Evolutionary conservation across 2,888 invertebrate genomes (phyloP).

Genomic region (Polyommatus icarus): DNA sequence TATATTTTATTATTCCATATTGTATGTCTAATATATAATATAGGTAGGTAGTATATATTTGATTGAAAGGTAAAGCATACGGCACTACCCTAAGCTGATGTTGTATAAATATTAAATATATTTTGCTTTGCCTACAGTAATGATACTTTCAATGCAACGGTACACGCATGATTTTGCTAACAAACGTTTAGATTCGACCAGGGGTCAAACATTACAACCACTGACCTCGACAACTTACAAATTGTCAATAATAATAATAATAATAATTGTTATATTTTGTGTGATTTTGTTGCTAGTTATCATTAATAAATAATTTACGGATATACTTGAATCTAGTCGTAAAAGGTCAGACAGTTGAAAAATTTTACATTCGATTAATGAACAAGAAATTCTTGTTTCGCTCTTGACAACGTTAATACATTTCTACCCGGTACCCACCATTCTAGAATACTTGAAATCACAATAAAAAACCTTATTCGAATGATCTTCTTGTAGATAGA

Average conservation of each 20-base stretch:
- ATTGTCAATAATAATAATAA: neutral
- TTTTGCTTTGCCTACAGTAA: too few relatives aligned
- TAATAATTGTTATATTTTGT: neutral
- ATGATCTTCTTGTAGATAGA: neutral
- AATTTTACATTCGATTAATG: slow-evolving; percentile 5
- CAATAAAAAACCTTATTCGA: neutral
- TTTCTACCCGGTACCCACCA: neutral
- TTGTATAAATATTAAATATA: too few relatives aligned
- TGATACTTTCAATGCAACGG: neutral
- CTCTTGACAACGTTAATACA: neutral
- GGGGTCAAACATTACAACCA: neutral
- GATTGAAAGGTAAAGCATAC: too few relatives aligned
- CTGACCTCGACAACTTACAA: too few relatives aligned
- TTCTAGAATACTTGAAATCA: neutral
- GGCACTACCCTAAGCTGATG: too few relatives aligned
- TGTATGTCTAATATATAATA: too few relatives aligned
- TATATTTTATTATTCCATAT: too few relatives aligned
- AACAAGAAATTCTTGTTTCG: slow-evolving; percentile 10
- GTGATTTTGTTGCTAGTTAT: neutral
- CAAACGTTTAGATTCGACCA: neutral
- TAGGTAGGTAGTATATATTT: too few relatives aligned
- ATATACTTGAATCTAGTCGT: neutral
- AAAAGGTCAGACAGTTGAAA: slow-evolving; percentile 10
- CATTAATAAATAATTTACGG: neutral
- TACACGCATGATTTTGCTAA: neutral